Evolutionary conservation across 2,888 invertebrate species (phyloP).

Genomic region (Odontocolon sp.): DNA sequence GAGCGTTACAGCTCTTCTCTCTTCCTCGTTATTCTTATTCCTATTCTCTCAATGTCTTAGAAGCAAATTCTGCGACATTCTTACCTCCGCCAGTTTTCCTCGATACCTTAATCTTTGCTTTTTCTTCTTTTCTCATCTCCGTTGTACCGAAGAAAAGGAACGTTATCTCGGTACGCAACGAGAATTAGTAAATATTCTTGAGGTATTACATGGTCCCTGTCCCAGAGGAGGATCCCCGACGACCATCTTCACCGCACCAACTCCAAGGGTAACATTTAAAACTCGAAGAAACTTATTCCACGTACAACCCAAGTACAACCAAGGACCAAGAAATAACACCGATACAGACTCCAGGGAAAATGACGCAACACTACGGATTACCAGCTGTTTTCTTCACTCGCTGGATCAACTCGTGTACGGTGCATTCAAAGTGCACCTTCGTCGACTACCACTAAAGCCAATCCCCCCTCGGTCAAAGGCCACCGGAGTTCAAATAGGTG

Average conservation of each 20-base stretch:
- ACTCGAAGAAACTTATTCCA: conserved; percentile 42
- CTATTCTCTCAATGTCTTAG: conserved; percentile 24
- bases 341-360: neutral
- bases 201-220: conserved; percentile 31
- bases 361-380: conserved; percentile 34
- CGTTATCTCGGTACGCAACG: conserved; percentile 77
- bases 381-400: conserved; percentile 10
- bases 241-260: neutral
- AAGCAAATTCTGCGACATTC: neutral
- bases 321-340: too few species aligned
- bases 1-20: conserved; percentile 59
- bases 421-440: conserved; percentile 27
- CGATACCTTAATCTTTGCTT: conserved; percentile 19
- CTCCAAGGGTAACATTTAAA: conserved; percentile 17
- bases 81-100: conserved; percentile 27
- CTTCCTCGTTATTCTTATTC: conserved; percentile 47
- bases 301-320: too few species aligned
- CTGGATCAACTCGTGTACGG: neutral
- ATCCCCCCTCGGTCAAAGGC: conserved; percentile 59
- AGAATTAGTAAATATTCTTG: conserved; percentile 75
- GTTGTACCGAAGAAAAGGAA: conserved; percentile 30
- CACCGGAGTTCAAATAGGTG: conserved; percentile 62
- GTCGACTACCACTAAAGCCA: conserved; percentile 12
- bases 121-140: conserved; percentile 3
- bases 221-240: neutral